These are phyloP conservation scores for Esox niger DNA, from an alignment of 2,113 vertebrate species.

Conservation along the genomic window DNA sequence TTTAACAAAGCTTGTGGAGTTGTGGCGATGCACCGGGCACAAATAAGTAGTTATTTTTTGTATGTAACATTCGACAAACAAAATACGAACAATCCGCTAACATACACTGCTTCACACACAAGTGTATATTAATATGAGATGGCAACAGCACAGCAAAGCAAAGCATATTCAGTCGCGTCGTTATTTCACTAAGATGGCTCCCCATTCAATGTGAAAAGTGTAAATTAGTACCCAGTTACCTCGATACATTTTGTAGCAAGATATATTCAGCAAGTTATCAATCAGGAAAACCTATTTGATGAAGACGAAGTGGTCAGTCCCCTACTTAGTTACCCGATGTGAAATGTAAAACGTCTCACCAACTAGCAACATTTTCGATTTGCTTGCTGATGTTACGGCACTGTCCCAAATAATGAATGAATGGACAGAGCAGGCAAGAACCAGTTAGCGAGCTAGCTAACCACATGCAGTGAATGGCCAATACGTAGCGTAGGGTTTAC, in stretches of 20 bases:
- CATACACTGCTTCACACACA: too few species aligned
- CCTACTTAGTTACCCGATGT: too few species aligned
- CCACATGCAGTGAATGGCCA: background rate
- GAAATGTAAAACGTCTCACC: background rate
- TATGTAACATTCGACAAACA: too few species aligned
- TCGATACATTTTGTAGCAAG: background rate
- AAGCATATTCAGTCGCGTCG: background rate
- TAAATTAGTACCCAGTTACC: background rate
- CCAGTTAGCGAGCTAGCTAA: background rate
- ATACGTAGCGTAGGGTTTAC: too few species aligned
- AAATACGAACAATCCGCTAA: too few species aligned
- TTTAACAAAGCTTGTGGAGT: too few species aligned
- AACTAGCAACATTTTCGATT: background rate
- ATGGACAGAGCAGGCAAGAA: background rate
- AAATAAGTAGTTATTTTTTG: too few species aligned
- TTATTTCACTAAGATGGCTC: background rate
- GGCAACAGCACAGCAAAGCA: background rate
- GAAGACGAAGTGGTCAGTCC: too few species aligned
- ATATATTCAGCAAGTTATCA: background rate
- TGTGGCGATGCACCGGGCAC: too few species aligned
- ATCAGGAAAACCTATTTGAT: background rate
- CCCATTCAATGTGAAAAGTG: background rate
- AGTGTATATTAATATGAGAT: too few species aligned
- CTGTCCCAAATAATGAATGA: background rate
- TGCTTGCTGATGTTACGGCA: background rate